Evolutionary conservation across 2,113 vertebrate species (phyloP), one percentile per base, ranked within the genome.

Genomic region (Talpa occidentalis): DNA sequence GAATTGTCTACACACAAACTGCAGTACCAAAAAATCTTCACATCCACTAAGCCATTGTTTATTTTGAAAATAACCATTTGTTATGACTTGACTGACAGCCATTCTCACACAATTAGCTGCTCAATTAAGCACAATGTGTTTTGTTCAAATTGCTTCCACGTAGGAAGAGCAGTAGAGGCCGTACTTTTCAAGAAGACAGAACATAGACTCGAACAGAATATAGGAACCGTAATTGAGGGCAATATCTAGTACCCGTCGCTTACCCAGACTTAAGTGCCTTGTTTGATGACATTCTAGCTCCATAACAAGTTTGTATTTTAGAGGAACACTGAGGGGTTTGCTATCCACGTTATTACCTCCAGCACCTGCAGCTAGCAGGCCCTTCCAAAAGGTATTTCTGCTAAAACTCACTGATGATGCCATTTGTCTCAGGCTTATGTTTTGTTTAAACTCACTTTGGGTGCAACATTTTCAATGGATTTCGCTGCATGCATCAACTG

Each of bases 61-160:
- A 82, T 66, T 96, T 95, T 89, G 28, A 93, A 97, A 94, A 56
- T 76, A 74, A 79, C 40, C 40, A 79, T 62, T 93, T 82, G 83
- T 47, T 96, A 28, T 44, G 91, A 59, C 59, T 83, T 95, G 94
- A 96, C n/a, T 69, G 86, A 93, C 83, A 93, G 37, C 2, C 30
- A 86, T 89, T 96, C 91, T 93, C 83, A 91, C 60, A 49, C 52
- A 93, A 94, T 96, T 94, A 97, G n/a, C 47, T 90, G 91, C 88
- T 81, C 77, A 90, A 85, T 96, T 95, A 93, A 88, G 56, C 77
- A 90, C 35, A 91, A 93, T 74, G 32, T 69, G 28, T 92, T 94
- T 95, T 92, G 83, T 85, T 93, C 79, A 95, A 80, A 88, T 74
- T 59, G 24, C 32, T 88, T 90, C 64, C 42, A 62, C 74, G 67